These are phyloP conservation scores for Sorex maritimensis DNA, from an alignment of 2,797 vertebrate genomes.

Conservation along the genomic window DNA sequence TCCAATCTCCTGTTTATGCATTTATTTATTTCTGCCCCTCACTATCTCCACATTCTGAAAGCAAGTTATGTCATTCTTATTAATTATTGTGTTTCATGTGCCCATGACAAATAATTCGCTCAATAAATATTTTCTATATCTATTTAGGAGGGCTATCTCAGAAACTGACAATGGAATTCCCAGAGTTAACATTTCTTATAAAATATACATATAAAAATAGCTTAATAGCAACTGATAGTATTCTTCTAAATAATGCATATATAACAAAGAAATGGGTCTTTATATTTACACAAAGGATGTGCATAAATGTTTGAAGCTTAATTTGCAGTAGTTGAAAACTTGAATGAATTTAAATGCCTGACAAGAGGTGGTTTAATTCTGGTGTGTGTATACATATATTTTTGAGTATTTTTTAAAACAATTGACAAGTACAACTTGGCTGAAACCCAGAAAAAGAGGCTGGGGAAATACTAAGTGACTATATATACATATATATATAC, in stretches of 20 bases:
- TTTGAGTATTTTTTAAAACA: neutral
- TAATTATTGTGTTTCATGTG: neutral
- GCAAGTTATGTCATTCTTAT: neutral
- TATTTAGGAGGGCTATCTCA: neutral
- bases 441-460: neutral
- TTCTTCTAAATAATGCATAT: neutral
- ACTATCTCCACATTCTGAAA: neutral
- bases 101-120: neutral
- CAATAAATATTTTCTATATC: neutral
- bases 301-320: neutral
- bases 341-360: neutral
- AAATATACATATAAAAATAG: neutral
- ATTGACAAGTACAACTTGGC: neutral
- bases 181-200: neutral
- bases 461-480: neutral
- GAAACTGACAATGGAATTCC: slow-evolving; percentile 25
- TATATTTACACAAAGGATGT: neutral
- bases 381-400: neutral
- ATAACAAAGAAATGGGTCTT: neutral
- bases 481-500: no score
- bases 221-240: neutral
- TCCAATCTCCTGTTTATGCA: neutral
- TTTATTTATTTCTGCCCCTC: neutral
- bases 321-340: neutral
- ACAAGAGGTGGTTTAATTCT: neutral